These are phyloP conservation scores for Zaprionus bogoriensis DNA, from an alignment of 2,888 invertebrate genomes.

Conservation along the genomic window DNA sequence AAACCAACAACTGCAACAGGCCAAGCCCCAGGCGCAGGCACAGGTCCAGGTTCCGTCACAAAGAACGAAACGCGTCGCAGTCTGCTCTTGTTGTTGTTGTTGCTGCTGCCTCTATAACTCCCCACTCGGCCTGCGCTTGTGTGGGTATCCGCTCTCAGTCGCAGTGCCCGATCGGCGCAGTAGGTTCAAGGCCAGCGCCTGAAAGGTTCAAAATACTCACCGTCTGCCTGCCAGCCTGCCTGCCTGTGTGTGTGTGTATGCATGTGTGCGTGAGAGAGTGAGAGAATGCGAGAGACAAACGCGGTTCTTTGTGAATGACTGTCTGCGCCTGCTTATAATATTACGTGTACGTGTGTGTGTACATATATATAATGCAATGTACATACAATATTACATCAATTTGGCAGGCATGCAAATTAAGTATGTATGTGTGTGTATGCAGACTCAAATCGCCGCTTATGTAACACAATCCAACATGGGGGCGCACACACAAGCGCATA, in stretches of 20 bases:
- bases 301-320: not conserved
- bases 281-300: not conserved
- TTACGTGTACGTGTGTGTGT: not conserved
- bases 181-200: slow-evolving; percentile 71
- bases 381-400: not conserved
- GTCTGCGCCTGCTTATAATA: not conserved
- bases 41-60: slow-evolving; percentile 36
- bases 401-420: not conserved
- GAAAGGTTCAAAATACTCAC: slow-evolving; percentile 66
- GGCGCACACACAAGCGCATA: slow-evolving; percentile 32
- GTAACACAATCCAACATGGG: slow-evolving; percentile 60
- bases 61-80: slow-evolving; percentile 25
- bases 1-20: slow-evolving; percentile 29
- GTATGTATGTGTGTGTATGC: not conserved
- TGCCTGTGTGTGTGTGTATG: slow-evolving; percentile 5
- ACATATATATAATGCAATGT: not conserved
- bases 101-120: slow-evolving; percentile 46
- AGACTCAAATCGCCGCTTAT: slow-evolving; percentile 47
- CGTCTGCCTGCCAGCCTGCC: not conserved
- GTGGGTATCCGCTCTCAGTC: slow-evolving; percentile 19
- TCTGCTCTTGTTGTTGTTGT: slow-evolving; percentile 20
- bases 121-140: slow-evolving; percentile 26
- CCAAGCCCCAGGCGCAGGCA: slow-evolving; percentile 23
- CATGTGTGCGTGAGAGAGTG: not conserved
- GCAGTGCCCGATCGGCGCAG: slow-evolving; percentile 51